Evolutionary conservation across 2,888 invertebrate genomes (phyloP).

Genomic region (Drosophila greeni): DNA sequence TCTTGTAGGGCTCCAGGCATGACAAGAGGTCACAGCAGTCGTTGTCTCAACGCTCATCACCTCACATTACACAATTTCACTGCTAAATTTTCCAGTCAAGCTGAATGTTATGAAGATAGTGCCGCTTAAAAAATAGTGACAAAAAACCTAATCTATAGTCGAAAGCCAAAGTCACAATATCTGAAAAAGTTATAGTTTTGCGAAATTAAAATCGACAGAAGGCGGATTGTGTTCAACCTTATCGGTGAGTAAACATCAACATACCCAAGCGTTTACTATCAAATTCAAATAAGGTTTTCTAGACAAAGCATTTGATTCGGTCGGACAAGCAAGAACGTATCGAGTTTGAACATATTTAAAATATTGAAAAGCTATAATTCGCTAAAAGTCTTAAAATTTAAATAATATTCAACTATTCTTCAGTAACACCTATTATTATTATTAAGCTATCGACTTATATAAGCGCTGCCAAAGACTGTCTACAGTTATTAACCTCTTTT

Average conservation of each 20-base stretch:
- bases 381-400: background rate
- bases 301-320: background rate
- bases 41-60: conserved; percentile 13
- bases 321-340: conserved; percentile 3
- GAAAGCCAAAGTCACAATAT: conserved; percentile 2
- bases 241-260: conserved; percentile 4
- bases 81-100: conserved; percentile 31
- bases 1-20: background rate
- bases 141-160: background rate
- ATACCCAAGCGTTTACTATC: background rate
- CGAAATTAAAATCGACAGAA: background rate
- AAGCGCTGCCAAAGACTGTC: background rate
- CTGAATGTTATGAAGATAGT: conserved; percentile 4
- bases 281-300: background rate
- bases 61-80: conserved; percentile 9
- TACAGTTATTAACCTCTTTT: background rate
- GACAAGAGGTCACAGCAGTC: conserved; percentile 11
- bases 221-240: background rate
- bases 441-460: background rate
- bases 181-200: background rate
- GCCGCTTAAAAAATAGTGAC: background rate
- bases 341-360: conserved; percentile 3
- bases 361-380: background rate
- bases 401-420: background rate
- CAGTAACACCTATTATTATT: background rate